Base-by-base conservation (phyloP, 2,797 vertebrate species). In the Pseudochromis fuscus region DNA sequence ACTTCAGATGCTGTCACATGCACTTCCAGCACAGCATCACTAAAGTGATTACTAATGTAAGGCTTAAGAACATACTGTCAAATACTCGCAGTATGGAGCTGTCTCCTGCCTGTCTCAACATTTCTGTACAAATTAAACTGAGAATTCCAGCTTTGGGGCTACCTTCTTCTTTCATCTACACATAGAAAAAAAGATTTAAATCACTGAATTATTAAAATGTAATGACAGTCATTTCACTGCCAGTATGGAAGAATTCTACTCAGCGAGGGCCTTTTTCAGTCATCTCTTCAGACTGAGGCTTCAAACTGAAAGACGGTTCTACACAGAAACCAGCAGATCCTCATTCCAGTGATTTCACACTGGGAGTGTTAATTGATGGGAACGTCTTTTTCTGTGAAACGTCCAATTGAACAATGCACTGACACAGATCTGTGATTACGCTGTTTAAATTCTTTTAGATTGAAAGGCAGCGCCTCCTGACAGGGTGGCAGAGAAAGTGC, bases 1-100 rank as follows among this genome's bases (percentile, higher is more conserved):
- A 15, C 15, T 38, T 38, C 16, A 35, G 11, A 49, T 7, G 10
- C 37, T 62, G 72, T 64, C 65, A 72, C 59, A 66, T 65, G 65
- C 21, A 28, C 19, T 59, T 65, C 40, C 52, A 73, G 53, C 27
- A 27, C 10, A 15, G 2, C 10, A 3, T 44, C 19, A 21, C 42
- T 21, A 44, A 44, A 33, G 50, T 23, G 11, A 70, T 27, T 37
- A 52, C 48, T 6, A 46, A 61, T 33, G 6, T 10, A 9, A 5
- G 11, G 38, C 18, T 21, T 13, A 4, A 37, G 15, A 59, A 44
- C 31, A 49, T 9, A 33, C 18, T 57, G 27, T 37, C 33, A 67
- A 60, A 63, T 9, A 33, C 19, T 63, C 21, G 7, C 45, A 45
- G 23, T 8, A 16, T 13, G 28, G 18, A 3, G 16, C 30, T 30